Evolutionary conservation across 2,888 invertebrate genomes (phyloP).

Genomic region (Dryococelus australis): DNA sequence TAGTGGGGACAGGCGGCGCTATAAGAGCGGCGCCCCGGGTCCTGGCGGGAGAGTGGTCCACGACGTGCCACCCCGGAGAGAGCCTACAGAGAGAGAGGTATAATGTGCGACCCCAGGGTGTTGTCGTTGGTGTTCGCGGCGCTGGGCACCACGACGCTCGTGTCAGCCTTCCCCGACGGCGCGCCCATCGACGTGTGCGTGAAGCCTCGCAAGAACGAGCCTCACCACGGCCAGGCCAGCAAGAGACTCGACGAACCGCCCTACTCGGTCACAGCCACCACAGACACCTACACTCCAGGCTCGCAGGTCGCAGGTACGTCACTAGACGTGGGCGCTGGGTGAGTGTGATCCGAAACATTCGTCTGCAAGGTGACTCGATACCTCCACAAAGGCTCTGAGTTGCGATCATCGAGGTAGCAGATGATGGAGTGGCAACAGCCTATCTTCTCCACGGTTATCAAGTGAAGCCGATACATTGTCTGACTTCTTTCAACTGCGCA

Average conservation of each 20-base stretch:
- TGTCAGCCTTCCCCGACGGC: constrained; percentile 73
- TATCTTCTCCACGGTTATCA: too few relatives aligned
- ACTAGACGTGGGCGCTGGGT: neutral
- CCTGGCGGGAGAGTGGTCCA: neutral
- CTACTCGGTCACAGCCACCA: constrained; percentile 72
- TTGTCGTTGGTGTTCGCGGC: constrained; percentile 6
- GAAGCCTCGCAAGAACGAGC: constrained; percentile 75
- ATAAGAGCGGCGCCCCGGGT: neutral
- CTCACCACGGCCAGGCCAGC: constrained; percentile 78
- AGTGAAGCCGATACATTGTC: too few relatives aligned
- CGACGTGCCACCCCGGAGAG: too few relatives aligned
- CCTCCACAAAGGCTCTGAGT: too few relatives aligned
- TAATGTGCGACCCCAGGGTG: too few relatives aligned
- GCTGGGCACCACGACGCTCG: constrained; percentile 21
- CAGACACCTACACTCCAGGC: constrained; percentile 71
- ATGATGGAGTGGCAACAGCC: too few relatives aligned
- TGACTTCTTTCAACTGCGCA: too few relatives aligned
- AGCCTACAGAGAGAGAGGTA: neutral
- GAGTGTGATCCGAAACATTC: too few relatives aligned
- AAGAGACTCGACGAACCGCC: constrained; percentile 73
- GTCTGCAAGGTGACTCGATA: too few relatives aligned
- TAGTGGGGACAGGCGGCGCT: neutral
- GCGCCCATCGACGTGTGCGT: constrained; percentile 84
- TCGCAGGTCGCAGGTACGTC: constrained; percentile 71
- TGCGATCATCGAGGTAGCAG: too few relatives aligned